Evolutionary conservation across 1,140 invertebrate species (phyloP), one percentile per base, ranked within the genome.

Genomic region (Diachasma alloeum): DNA sequence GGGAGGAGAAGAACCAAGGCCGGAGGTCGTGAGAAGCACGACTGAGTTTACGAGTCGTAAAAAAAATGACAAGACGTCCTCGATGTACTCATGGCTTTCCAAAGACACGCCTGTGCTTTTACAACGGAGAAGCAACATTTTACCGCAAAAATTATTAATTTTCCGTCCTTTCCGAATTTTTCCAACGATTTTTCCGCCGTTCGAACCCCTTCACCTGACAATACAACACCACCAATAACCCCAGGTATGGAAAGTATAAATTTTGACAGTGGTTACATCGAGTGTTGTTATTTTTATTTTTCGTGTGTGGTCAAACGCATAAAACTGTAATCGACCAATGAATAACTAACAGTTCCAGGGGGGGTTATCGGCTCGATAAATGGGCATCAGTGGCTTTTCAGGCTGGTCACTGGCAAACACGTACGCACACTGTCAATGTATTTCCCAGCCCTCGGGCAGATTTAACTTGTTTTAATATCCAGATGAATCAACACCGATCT

Each of bases 1-100:
- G 22, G 76, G 79, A 81, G 42, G 48, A 63, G 42, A 70, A 44
- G 63, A 75, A 59, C 72, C 68, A 76, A 70, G 67, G 73, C 77
- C 79, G 79, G 78, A 79, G 71, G 75, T 85, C 81, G 84, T 87
- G 86, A 87, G 86, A 87, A 85, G 86, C 86, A 88, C 83, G 87
- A 86, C 78, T 86, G 85, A 80, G 83, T 90, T 89, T 90, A 89
- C 85, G 86, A 89, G 86, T 90, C 88, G 84, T 89, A 89, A 89
- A 88, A 56, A 19, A 56, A 19, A 56, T 87, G 83, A 85, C 80
- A 78, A 86, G 83, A 87, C 84, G 83, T 85, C 83, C 84, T 22
- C 80, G 78, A 80, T 70, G 46, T 74, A 56, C 44, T 31, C 74
- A 31, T 68, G 46, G 69, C 74, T 44, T 73, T 66, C 79, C 79